A percentile compares a stretch with the other conserved stretches of the same genome.
Evolutionary conservation across 1,140 invertebrate species (phyloP).

Genomic region (Drosophila tristis): DNA sequence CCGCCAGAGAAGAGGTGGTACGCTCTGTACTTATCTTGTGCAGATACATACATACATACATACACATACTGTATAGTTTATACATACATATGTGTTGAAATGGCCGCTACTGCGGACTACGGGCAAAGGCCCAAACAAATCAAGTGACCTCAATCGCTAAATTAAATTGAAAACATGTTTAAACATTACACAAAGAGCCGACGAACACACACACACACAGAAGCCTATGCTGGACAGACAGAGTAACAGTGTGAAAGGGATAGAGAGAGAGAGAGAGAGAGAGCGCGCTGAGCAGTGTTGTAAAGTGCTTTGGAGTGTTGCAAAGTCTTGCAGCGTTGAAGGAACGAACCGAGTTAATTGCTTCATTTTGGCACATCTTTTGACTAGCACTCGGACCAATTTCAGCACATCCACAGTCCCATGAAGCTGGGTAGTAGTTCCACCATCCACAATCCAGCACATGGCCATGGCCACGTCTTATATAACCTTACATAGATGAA

Average conservation of each 20-base stretch:
- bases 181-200: constrained; percentile 37
- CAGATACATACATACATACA: constrained; percentile 7
- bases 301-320: no score
- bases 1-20: constrained; percentile 23
- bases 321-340: no score
- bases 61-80: constrained; percentile 18
- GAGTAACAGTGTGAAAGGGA: background rate
- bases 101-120: constrained; percentile 22
- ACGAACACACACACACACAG: background rate
- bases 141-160: constrained; percentile 77
- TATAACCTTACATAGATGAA: constrained; percentile 14
- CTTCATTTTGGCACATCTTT: no score
- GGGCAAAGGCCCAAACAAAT: constrained; percentile 43
- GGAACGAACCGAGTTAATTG: no score
- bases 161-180: constrained; percentile 69
- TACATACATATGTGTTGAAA: constrained; percentile 41
- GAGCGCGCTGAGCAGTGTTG: background rate
- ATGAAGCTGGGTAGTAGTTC: background rate
- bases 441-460: no score
- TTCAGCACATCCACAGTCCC: constrained; percentile 4
- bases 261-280: background rate
- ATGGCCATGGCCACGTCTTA: constrained; percentile 53
- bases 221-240: background rate
- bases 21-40: constrained; percentile 1
- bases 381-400: background rate